Percentiles rank a stretch among this genome's conserved stretches.
Evolutionary conservation across 2,888 invertebrate species (phyloP).

Genomic region (Drosophila histrio): DNA sequence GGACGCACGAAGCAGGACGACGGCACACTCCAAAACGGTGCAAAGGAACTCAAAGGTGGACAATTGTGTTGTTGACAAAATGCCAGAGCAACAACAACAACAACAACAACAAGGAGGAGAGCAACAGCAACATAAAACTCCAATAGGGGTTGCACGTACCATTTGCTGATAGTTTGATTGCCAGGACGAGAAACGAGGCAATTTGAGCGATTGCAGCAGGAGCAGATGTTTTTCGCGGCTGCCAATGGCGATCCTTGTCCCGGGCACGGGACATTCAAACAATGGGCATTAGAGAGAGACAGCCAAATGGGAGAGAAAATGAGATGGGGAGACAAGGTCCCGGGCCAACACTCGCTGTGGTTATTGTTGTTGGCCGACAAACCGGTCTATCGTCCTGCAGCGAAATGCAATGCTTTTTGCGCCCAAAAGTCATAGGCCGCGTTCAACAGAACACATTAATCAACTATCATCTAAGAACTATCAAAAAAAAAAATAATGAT

Average conservation of each 20-base stretch:
- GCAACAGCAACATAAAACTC: conserved; percentile 41
- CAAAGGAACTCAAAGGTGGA: conserved; percentile 56
- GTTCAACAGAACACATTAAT: too few relatives aligned
- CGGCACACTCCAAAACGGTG: conserved; percentile 24
- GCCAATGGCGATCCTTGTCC: conserved; percentile 39
- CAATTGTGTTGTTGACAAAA: conserved; percentile 71
- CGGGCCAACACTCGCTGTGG: conserved; percentile 21
- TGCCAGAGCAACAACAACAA: conserved; percentile 51
- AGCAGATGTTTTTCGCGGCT: conserved; percentile 81
- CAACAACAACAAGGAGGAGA: conserved; percentile 16
- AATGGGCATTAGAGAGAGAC: conserved; percentile 57
- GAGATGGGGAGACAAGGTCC: background rate
- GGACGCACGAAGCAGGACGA: conserved; percentile 14
- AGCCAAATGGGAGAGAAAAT: background rate
- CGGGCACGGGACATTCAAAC: conserved; percentile 68
- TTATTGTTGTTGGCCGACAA: conserved; percentile 46
- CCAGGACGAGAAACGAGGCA: conserved; percentile 31
- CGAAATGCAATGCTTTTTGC: conserved; percentile 49
- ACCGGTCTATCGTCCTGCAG: conserved; percentile 58
- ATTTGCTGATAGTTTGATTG: conserved; percentile 59
- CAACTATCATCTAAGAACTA: too few relatives aligned
- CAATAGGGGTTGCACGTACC: conserved; percentile 65
- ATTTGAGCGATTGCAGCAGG: conserved; percentile 78
- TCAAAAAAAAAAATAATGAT: too few relatives aligned
- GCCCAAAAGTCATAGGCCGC: conserved; percentile 50